Evolutionary conservation across 2,797 vertebrate genomes (phyloP), one percentile per base, ranked within the genome.

Genomic region (Rhabdomys pumilio): DNA sequence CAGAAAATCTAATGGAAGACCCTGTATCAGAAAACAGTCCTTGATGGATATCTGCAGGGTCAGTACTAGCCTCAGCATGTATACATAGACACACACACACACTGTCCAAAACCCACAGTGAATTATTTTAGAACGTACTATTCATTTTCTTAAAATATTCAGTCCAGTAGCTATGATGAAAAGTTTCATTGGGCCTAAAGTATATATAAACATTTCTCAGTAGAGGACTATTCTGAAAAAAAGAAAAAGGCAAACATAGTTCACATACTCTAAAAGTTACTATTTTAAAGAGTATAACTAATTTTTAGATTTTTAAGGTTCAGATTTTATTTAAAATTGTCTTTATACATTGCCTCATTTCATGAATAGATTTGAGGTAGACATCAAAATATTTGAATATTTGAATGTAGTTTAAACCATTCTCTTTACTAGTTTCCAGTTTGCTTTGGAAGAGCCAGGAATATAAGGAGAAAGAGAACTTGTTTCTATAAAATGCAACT

Each of bases 281-380:
- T 38, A 41, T 81, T 92, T 94, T 75, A 92, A 83, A 47, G 22
- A 53, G 0, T 69, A 26, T 72, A 83, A 38, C 53, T 61, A 8
- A 89, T 73, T 95, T 90, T 81, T 73, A 90, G 63, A 59, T 92
- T 94, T 44, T 47, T 90, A 73, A 89, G 11, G 9, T 73, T 93
- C 15, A 83, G 76, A 53, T 79, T 67, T 87, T 94, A 41, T 93
- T 80, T 90, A 41, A 1, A 80, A 84, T 75, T 59, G 12, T 59
- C 96, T 94, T 95, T 94, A 69, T 41, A 79, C 2, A 5, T 83
- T 13, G 47, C 12, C 83, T 91, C 24, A 90, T 96, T 93, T 89
- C 84, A 69, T 76, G 65, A 75, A 44, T 94, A 63, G n/a, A 91
- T 76, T 92, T 89, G 75, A 94, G 50, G 31, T 87, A 20, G 22